A percentile compares a stretch with the other conserved stretches of the same genome.
phyloP scores from a whole-genome alignment of 1,140 invertebrate species.

The Oryctes rhinoceros region DNA sequence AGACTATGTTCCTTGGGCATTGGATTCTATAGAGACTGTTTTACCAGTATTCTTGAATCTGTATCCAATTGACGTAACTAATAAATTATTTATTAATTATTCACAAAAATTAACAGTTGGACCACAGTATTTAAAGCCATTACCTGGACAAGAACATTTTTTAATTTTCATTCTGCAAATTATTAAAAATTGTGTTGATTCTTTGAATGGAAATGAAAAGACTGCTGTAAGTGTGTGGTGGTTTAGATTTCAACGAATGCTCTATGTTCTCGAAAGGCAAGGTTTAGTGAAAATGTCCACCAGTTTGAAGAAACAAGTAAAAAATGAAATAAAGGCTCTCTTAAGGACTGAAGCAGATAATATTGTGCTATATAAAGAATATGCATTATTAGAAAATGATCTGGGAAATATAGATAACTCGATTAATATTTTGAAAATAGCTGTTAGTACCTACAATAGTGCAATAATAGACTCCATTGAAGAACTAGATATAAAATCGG shows the following conservation, averaged over 20 bases:
- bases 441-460: constrained; percentile 55
- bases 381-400: constrained; percentile 70
- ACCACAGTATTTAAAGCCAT: constrained; percentile 68
- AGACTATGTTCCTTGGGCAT: constrained; percentile 63
- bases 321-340: constrained; percentile 65
- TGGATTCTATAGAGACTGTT: constrained; percentile 65
- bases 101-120: constrained; percentile 60
- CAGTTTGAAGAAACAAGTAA: constrained; percentile 63
- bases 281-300: constrained; percentile 59
- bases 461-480: constrained; percentile 38
- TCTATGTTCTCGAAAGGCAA: constrained; percentile 64
- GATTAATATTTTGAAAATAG: constrained; percentile 63
- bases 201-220: constrained; percentile 57
- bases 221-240: constrained; percentile 68
- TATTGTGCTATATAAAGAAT: constrained; percentile 68
- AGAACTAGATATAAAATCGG: constrained; percentile 54
- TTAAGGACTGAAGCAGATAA: constrained; percentile 65
- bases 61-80: constrained; percentile 53
- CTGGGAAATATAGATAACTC: constrained; percentile 61
- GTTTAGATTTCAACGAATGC: constrained; percentile 68
- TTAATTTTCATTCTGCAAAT: constrained; percentile 63
- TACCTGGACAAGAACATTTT: constrained; percentile 69
- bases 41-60: constrained; percentile 59
- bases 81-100: constrained; percentile 53
- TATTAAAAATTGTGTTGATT: constrained; percentile 60